phyloP scores from a whole-genome alignment of 1,140 invertebrate species.

The Drosophila lacertosa region DNA sequence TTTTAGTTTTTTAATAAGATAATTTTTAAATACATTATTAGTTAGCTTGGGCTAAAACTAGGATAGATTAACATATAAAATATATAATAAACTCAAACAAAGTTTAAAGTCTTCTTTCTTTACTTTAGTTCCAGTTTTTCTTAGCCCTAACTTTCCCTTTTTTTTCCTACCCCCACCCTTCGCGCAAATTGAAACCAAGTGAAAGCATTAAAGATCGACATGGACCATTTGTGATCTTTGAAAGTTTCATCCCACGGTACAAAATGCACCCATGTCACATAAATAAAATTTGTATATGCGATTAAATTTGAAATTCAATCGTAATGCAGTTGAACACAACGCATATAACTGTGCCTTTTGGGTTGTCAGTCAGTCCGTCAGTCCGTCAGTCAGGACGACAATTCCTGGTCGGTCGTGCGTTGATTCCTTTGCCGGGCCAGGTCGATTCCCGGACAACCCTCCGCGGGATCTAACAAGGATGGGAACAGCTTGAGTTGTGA shows the following conservation, averaged over 20 bases:
- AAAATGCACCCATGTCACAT: conserved; percentile 74
- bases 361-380: conserved; percentile 60
- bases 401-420: conserved; percentile 5
- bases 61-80: too few species aligned
- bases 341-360: conserved; percentile 23
- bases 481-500: conserved; percentile 55
- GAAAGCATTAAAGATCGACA: conserved; percentile 60
- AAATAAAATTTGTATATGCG: conserved; percentile 83
- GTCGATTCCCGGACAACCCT: conserved; percentile 43
- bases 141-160: background rate
- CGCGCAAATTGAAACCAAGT: conserved; percentile 37
- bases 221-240: conserved; percentile 69
- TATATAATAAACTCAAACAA: too few species aligned
- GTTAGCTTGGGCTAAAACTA: too few species aligned
- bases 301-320: conserved; percentile 83
- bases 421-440: conserved; percentile 21
- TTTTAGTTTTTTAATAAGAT: too few species aligned
- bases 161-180: background rate
- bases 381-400: conserved; percentile 31
- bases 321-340: conserved; percentile 66
- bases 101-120: too few species aligned
- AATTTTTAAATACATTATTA: too few species aligned
- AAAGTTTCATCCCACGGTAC: conserved; percentile 64
- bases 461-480: conserved; percentile 29
- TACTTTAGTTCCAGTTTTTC: background rate